Evolutionary conservation across 2,888 invertebrate species (phyloP).

Genomic region (Strigamia maritima): DNA sequence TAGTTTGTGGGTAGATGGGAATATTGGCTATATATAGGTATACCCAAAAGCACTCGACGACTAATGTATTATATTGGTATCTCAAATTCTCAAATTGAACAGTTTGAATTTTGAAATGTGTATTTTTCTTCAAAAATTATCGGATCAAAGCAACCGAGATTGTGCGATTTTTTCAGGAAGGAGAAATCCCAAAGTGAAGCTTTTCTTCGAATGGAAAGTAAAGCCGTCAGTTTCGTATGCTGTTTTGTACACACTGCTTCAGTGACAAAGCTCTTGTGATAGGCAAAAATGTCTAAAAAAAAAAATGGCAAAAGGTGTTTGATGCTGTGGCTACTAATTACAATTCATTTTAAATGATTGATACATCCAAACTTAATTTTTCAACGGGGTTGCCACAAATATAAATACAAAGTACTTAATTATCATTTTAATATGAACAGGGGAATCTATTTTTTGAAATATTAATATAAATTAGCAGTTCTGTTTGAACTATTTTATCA

Average conservation of each 20-base stretch:
- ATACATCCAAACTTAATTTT: too few relatives aligned
- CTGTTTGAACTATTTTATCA: too few relatives aligned
- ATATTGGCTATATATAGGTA: too few relatives aligned
- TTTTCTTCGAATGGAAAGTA: background rate
- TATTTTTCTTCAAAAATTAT: background rate
- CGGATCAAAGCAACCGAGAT: background rate
- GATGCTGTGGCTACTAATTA: too few relatives aligned
- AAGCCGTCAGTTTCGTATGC: background rate
- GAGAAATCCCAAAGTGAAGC: background rate
- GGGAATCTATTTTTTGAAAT: too few relatives aligned
- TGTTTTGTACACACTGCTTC: background rate
- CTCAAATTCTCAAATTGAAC: background rate
- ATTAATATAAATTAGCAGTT: too few relatives aligned
- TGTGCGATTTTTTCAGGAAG: background rate
- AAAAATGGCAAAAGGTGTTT: background rate
- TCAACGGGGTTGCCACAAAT: too few relatives aligned
- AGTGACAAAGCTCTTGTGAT: background rate
- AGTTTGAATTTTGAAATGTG: background rate
- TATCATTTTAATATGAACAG: too few relatives aligned
- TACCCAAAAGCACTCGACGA: too few relatives aligned
- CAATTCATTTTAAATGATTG: too few relatives aligned
- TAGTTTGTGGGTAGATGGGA: too few relatives aligned
- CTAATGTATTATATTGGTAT: background rate
- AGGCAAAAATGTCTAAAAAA: background rate
- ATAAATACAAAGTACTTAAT: too few relatives aligned